Conservation (phyloP, 2,888 invertebrate genomes). For the Alloscopus bannaensis region DNA sequence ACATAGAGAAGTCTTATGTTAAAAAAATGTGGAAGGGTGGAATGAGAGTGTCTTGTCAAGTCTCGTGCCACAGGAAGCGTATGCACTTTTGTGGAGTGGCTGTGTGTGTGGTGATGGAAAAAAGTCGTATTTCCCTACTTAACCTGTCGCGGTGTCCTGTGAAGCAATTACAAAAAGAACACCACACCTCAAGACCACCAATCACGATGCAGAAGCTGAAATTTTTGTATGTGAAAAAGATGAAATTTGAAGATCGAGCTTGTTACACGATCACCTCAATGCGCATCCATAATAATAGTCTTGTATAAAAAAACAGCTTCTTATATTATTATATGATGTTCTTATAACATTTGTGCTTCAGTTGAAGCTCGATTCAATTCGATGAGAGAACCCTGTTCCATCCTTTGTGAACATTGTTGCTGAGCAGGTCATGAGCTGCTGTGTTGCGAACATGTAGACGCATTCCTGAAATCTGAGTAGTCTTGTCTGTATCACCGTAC, state of each 20-base stretch:
- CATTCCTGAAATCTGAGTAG: slow-evolving; percentile 12
- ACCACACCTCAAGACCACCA: slow-evolving; percentile 73
- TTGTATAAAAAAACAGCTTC: too few species aligned
- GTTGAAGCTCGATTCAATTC: too few species aligned
- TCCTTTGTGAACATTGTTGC: background rate
- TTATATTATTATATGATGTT: too few species aligned
- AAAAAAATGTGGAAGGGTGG: slow-evolving; percentile 33
- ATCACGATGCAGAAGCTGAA: too few species aligned
- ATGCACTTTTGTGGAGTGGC: too few species aligned
- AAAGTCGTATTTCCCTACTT: slow-evolving; percentile 71
- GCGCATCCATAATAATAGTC: too few species aligned
- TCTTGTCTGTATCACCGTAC: slow-evolving; percentile 33
- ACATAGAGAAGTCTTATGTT: slow-evolving; percentile 1
- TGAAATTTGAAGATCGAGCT: slow-evolving; percentile 55
- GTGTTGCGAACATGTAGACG: slow-evolving; percentile 27
- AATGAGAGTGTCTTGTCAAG: slow-evolving; percentile 35
- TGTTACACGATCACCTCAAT: too few species aligned
- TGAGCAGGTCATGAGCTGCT: slow-evolving; percentile 4
- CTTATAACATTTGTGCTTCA: too few species aligned
- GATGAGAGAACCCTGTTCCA: background rate
- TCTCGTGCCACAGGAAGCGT: slow-evolving; percentile 49
- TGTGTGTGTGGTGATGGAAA: slow-evolving; percentile 70
- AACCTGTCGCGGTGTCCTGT: slow-evolving; percentile 74
- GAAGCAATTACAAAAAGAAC: slow-evolving; percentile 73
- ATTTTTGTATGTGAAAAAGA: too few species aligned